Conservation (phyloP, 2,888 invertebrate species). For the Minunthozetes semirufus region DNA sequence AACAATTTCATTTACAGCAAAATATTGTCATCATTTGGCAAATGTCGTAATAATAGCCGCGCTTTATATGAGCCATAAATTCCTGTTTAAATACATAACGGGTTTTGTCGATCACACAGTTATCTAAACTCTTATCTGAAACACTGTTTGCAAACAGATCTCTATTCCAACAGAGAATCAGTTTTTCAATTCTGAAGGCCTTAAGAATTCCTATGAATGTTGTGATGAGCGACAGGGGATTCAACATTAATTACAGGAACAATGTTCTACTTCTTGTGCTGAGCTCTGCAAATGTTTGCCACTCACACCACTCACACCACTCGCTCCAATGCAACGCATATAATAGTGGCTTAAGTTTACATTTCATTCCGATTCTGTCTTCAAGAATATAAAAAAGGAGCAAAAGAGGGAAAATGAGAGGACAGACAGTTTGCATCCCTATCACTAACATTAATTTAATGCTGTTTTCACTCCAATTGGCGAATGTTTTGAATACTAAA, state of each 20-base stretch:
- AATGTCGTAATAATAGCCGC: not conserved
- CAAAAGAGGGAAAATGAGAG: not conserved
- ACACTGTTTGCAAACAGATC: not conserved
- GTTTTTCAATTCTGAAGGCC: not conserved
- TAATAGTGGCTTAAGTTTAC: not conserved
- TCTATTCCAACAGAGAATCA: not conserved
- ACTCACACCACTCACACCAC: not conserved
- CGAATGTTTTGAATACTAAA: not conserved
- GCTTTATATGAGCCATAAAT: not conserved
- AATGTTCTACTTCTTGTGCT: not conserved
- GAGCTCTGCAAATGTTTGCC: not conserved
- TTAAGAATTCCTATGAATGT: not conserved
- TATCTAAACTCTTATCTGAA: not conserved
- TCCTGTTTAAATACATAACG: not conserved
- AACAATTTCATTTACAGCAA: constrained; percentile 17
- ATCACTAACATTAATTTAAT: constrained; percentile 11
- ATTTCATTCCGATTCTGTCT: not conserved
- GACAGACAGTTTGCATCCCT: not conserved
- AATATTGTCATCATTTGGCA: constrained; percentile 26
- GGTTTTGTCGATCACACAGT: not conserved
- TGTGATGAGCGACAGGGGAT: constrained; percentile 11
- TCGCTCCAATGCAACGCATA: not conserved
- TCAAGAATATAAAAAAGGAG: constrained; percentile 5
- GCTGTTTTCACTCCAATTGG: constrained; percentile 1
- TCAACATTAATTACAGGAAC: constrained; percentile 13